phyloP scores from a whole-genome alignment of 1,140 invertebrate genomes.

The Sesamia nonagrioides region DNA sequence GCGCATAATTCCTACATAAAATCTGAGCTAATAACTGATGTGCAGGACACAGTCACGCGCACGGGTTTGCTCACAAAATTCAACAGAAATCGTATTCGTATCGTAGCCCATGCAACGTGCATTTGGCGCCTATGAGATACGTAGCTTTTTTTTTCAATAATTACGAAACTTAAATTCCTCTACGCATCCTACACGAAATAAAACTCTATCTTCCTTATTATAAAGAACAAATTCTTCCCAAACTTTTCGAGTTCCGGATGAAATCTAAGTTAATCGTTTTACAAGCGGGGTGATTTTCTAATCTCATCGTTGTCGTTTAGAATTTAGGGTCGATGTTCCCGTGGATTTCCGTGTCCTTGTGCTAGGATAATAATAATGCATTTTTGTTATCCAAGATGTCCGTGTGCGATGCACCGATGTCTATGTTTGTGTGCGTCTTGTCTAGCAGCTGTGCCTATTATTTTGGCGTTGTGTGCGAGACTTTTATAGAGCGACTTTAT shows the following conservation, averaged over 20 bases:
- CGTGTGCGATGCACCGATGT: conserved; percentile 81
- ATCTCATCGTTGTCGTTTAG: conserved; percentile 47
- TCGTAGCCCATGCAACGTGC: conserved; percentile 79
- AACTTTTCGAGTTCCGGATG: conserved; percentile 60
- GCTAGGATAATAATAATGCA: conserved; percentile 85
- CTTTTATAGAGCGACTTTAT: conserved; percentile 52
- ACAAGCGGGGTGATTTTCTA: neutral
- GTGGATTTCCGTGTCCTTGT: conserved; percentile 65
- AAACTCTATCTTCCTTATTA: conserved; percentile 42
- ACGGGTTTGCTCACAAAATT: conserved; percentile 42
- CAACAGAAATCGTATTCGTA: conserved; percentile 66
- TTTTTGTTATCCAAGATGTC: conserved; percentile 82
- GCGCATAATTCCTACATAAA: conserved; percentile 22
- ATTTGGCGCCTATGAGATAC: conserved; percentile 84
- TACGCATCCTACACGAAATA: conserved; percentile 53
- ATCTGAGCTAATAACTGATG: conserved; percentile 36
- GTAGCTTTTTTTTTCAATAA: conserved; percentile 75
- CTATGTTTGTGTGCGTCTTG: conserved; percentile 75
- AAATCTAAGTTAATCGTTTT: conserved; percentile 84
- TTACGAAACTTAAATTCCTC: conserved; percentile 83
- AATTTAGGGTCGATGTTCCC: conserved; percentile 59
- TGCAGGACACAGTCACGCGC: conserved; percentile 49
- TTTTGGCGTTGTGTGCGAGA: conserved; percentile 63
- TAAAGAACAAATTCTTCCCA: conserved; percentile 53
- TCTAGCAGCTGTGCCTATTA: conserved; percentile 85